Percentiles rank a stretch among this genome's conserved stretches.
These are phyloP conservation scores for Neoitamus cyanurus DNA, from an alignment of 2,888 invertebrate species.

Conservation along the genomic window DNA sequence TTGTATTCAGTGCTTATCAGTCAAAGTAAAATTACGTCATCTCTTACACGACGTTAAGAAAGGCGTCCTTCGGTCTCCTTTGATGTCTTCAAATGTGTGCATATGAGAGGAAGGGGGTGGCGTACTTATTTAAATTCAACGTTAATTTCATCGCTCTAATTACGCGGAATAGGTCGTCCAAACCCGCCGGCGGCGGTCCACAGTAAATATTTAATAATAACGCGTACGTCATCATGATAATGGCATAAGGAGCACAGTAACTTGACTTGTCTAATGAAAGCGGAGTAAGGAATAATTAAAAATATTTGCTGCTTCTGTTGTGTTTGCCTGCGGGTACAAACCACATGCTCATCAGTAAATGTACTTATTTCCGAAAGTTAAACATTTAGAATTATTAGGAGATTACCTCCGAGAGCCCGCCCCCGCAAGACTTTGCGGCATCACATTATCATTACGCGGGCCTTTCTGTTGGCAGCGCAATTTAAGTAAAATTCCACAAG, in stretches of 20 bases:
- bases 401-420: too few species aligned
- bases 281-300: background rate
- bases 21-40: background rate
- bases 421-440: background rate
- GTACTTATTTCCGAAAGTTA: background rate
- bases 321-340: background rate
- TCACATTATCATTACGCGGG: too few species aligned
- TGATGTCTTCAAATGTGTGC: background rate
- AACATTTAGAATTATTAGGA: background rate
- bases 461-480: background rate
- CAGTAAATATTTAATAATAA: background rate
- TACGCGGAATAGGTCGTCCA: background rate
- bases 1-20: background rate
- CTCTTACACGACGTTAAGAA: background rate
- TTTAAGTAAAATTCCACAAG: background rate
- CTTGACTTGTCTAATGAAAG: background rate
- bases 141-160: background rate
- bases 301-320: background rate
- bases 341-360: background rate
- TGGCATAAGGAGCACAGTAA: background rate
- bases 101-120: background rate
- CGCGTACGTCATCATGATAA: background rate
- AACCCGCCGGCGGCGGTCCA: background rate
- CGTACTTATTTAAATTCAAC: background rate
- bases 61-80: background rate